Evolutionary conservation across 1,140 invertebrate species (phyloP).

Genomic region (Oscheius sp.): DNA sequence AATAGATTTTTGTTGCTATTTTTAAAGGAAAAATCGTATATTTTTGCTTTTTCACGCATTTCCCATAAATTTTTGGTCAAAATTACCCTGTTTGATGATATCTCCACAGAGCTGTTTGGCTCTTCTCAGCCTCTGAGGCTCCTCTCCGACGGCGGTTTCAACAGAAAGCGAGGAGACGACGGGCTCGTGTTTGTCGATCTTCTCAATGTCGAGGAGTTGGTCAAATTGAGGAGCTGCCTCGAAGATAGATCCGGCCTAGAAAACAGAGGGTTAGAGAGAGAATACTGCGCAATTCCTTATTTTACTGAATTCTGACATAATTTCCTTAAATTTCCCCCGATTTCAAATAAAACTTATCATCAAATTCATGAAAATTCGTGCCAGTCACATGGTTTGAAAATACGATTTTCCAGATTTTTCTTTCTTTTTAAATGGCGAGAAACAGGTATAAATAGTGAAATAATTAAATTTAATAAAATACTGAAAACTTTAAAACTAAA

Average conservation of each 20-base stretch:
- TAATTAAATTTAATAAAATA: neutral
- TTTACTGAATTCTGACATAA: too few relatives aligned
- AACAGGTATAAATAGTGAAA: neutral
- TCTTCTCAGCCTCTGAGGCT: neutral
- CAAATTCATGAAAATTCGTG: neutral
- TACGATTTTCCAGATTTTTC: too few relatives aligned
- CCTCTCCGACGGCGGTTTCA: neutral
- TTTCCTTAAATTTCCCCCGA: too few relatives aligned
- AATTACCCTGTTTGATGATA: neutral
- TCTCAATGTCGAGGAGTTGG: neutral
- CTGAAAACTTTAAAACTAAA: neutral
- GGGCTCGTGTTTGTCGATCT: neutral
- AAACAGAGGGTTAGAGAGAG: too few relatives aligned
- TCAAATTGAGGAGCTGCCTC: neutral
- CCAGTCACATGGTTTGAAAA: too few relatives aligned
- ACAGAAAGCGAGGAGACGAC: too few relatives aligned
- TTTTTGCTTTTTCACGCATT: too few relatives aligned
- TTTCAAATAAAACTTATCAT: too few relatives aligned
- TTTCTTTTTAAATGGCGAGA: too few relatives aligned
- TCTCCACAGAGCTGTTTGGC: neutral
- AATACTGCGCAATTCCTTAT: too few relatives aligned
- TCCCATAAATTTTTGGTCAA: neutral
- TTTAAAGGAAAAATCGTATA: too few relatives aligned
- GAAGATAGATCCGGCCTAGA: neutral
- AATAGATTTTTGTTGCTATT: too few relatives aligned